Percentiles rank a stretch among this genome's conserved stretches.
Conservation (phyloP, 1,140 invertebrate genomes). For the Lordiphosa collinella region DNA sequence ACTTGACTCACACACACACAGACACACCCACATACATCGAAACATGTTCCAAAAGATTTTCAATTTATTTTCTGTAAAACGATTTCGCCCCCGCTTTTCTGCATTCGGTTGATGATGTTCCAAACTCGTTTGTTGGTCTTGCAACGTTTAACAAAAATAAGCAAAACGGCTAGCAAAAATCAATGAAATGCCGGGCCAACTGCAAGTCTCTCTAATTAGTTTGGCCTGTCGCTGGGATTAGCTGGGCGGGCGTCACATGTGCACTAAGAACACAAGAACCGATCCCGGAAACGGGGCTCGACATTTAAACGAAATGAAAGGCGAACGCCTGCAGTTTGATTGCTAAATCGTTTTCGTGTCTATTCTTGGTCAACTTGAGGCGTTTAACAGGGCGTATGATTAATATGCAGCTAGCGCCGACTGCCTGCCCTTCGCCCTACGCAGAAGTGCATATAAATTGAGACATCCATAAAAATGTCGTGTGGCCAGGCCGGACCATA, state of each 20-base stretch:
- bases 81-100: conserved; percentile 46
- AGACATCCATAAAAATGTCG: conserved; percentile 64
- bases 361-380: conserved; percentile 37
- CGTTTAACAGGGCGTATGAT: conserved; percentile 58
- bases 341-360: conserved; percentile 37
- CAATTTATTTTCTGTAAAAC: conserved; percentile 75
- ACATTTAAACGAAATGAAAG: conserved; percentile 58
- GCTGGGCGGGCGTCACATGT: neutral
- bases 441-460: conserved; percentile 67
- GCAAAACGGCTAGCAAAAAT: conserved; percentile 26
- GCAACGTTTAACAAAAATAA: conserved; percentile 50
- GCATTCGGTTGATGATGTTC: conserved; percentile 24
- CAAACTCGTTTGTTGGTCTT: conserved; percentile 36
- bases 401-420: conserved; percentile 37
- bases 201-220: conserved; percentile 67
- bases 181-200: conserved; percentile 58
- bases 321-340: conserved; percentile 58
- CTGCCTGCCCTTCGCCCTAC: conserved; percentile 37
- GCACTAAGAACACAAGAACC: conserved; percentile 12
- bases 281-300: conserved; percentile 63
- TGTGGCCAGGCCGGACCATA: conserved; percentile 37
- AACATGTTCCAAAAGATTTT: conserved; percentile 68
- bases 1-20: conserved; percentile 18
- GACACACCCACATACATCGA: conserved; percentile 45
- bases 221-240: conserved; percentile 17